Conservation (phyloP, 2,888 invertebrate species). For the Sturmia bella region DNA sequence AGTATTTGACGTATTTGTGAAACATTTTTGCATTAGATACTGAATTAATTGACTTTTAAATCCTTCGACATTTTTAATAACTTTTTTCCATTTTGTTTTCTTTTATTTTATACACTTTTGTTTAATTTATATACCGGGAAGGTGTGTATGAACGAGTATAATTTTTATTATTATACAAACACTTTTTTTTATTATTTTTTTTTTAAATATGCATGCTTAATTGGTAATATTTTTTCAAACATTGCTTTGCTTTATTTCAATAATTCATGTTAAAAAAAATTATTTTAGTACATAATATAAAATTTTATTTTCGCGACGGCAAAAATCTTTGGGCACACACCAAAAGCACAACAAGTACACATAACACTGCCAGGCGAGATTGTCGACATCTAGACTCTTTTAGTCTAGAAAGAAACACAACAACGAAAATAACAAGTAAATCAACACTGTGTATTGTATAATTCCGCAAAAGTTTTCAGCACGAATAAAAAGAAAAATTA, state of each 20-base stretch:
- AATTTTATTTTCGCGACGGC: constrained; percentile 57
- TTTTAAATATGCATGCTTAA: constrained; percentile 3
- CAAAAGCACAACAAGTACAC: constrained; percentile 53
- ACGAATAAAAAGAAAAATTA: constrained; percentile 37
- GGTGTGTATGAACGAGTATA: neutral
- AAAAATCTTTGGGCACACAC: constrained; percentile 32
- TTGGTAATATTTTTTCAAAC: neutral
- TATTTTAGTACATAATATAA: constrained; percentile 16
- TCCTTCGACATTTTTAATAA: neutral
- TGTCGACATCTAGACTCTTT: constrained; percentile 51
- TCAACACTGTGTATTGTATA: constrained; percentile 47
- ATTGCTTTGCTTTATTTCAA: constrained; percentile 7
- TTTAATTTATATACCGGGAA: neutral
- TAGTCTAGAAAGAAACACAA: constrained; percentile 47
- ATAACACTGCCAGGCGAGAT: constrained; percentile 34
- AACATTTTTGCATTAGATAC: neutral
- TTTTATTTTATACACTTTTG: neutral
- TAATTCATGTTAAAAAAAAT: neutral
- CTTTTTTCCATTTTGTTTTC: neutral
- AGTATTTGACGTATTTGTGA: constrained; percentile 14
- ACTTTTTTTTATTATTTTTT: constrained; percentile 1
- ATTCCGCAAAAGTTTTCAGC: constrained; percentile 47
- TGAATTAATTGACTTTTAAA: constrained; percentile 47
- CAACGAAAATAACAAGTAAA: constrained; percentile 55
- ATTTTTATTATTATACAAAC: neutral